These are phyloP conservation scores for Actinemys pallida DNA, from an alignment of 2,113 vertebrate species.

Conservation along the genomic window DNA sequence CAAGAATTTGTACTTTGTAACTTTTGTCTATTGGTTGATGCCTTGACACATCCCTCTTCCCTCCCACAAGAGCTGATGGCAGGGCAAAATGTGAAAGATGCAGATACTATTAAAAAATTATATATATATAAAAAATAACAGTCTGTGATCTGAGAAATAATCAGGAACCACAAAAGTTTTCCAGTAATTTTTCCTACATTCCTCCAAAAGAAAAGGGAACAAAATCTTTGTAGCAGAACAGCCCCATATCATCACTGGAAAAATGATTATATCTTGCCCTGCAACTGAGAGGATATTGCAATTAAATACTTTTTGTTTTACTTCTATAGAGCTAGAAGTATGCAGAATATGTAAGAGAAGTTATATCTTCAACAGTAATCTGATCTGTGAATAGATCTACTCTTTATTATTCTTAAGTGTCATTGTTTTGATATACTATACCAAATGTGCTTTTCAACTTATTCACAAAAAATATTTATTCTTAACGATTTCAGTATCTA, in stretches of 20 bases:
- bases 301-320: background rate
- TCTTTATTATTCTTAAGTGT: background rate
- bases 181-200: background rate
- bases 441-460: constrained; percentile 51
- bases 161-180: background rate
- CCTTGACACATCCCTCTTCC: background rate
- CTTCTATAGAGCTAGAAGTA: background rate
- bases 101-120: background rate
- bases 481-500: background rate
- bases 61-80: background rate
- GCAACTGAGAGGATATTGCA: background rate
- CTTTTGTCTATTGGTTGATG: background rate
- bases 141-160: background rate
- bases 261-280: background rate
- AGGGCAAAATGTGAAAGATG: background rate
- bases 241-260: background rate
- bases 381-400: background rate
- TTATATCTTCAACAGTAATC: background rate
- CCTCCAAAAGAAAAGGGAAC: background rate
- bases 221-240: background rate
- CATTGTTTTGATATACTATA: constrained; percentile 49
- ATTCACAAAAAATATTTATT: background rate
- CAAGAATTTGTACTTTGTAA: background rate
- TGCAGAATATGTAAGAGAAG: background rate
- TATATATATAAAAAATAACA: no score